These are phyloP conservation scores for Hipparchia semele DNA, from an alignment of 2,888 invertebrate genomes.

Conservation along the genomic window DNA sequence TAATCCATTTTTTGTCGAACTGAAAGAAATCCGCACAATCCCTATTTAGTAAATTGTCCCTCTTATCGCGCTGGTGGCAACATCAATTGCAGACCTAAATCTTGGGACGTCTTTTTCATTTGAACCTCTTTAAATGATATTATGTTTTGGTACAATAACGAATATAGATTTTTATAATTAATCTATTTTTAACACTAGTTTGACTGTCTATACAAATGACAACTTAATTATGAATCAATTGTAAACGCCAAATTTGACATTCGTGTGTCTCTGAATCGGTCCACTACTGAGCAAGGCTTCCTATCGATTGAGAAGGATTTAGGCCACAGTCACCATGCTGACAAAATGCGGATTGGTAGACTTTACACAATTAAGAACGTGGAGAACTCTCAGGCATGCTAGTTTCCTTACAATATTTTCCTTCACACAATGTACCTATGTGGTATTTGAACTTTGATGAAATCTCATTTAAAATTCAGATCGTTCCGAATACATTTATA, in stretches of 20 bases:
- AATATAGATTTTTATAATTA: neutral
- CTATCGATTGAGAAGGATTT: too few species aligned
- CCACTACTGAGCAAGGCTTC: neutral
- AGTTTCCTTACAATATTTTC: too few species aligned
- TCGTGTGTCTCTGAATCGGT: too few species aligned
- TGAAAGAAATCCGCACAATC: conserved; percentile 75
- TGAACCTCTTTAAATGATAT: conserved; percentile 3
- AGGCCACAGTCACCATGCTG: too few species aligned
- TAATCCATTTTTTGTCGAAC: conserved; percentile 73
- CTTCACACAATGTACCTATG: neutral
- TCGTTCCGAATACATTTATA: conserved; percentile 74
- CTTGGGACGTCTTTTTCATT: conserved; percentile 28
- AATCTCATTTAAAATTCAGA: conserved; percentile 75
- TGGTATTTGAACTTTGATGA: conserved; percentile 66
- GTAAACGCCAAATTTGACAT: too few species aligned
- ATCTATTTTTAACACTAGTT: too few species aligned
- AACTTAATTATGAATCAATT: too few species aligned
- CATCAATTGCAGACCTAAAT: conserved; percentile 31
- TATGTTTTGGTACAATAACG: conserved; percentile 7
- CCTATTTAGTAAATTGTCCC: conserved; percentile 77
- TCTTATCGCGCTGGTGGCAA: conserved; percentile 72
- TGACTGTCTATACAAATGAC: too few species aligned
- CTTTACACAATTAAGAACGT: too few species aligned
- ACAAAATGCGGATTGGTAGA: too few species aligned
- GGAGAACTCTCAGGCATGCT: too few species aligned